Conservation (phyloP, 1,140 invertebrate species). For the Drosophila ficusphila region DNA sequence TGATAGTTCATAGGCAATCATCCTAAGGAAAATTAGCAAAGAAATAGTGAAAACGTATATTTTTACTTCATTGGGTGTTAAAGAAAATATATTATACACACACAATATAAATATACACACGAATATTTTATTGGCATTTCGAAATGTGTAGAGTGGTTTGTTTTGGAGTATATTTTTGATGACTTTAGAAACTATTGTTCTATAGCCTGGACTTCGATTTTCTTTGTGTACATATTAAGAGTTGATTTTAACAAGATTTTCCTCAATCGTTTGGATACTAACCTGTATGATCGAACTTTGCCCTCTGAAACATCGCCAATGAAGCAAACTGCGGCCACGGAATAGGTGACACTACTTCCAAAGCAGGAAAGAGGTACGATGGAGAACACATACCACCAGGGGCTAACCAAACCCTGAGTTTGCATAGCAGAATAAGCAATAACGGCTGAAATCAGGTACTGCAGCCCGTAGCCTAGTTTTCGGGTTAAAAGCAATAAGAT, state of each 20-base stretch:
- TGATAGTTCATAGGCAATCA: slow-evolving; percentile 86
- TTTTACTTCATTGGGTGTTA: too few relatives aligned
- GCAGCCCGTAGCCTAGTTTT: slow-evolving; percentile 59
- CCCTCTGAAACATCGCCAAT: slow-evolving; percentile 87
- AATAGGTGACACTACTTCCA: slow-evolving; percentile 86
- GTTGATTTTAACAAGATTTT: too few relatives aligned
- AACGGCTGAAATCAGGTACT: slow-evolving; percentile 67
- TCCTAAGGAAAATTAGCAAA: slow-evolving; percentile 80
- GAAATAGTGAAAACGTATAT: not conserved
- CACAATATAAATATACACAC: too few relatives aligned
- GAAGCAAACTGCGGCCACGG: slow-evolving; percentile 87
- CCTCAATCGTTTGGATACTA: too few relatives aligned
- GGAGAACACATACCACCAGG: slow-evolving; percentile 87
- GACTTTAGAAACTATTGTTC: too few relatives aligned
- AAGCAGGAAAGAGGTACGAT: slow-evolving; percentile 85
- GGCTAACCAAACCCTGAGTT: slow-evolving; percentile 78
- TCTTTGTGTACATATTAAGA: too few relatives aligned
- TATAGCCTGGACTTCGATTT: too few relatives aligned
- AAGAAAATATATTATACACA: too few relatives aligned
- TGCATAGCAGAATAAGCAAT: slow-evolving; percentile 74
- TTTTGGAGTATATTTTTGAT: too few relatives aligned
- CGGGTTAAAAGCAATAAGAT: not conserved
- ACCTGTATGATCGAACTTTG: slow-evolving; percentile 85
- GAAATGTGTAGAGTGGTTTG: too few relatives aligned
- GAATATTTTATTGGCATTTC: too few relatives aligned